A percentile compares a stretch with the other conserved stretches of the same genome.
These are phyloP conservation scores for Phylloscopus trochilus DNA, from an alignment of 2,113 vertebrate species.

Conservation along the genomic window DNA sequence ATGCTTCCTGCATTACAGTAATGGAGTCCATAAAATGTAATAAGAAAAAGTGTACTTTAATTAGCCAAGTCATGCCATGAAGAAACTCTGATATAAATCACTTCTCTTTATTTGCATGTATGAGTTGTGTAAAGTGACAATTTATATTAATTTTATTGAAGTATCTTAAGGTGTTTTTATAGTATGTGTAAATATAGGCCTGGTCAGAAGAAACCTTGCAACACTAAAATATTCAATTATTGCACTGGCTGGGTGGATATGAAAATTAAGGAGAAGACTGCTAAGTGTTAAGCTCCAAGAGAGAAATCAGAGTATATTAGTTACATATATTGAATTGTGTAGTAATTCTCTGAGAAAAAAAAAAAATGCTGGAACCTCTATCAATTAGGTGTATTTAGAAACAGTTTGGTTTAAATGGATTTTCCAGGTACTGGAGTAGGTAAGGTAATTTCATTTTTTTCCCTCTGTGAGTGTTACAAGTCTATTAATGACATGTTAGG, in stretches of 20 bases:
- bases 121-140: neutral
- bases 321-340: neutral
- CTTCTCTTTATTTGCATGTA: constrained; percentile 31
- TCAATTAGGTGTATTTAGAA: neutral
- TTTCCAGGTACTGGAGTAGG: neutral
- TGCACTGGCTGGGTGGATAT: neutral
- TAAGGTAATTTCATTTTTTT: neutral
- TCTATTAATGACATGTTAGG: neutral
- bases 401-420: neutral
- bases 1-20: constrained; percentile 45
- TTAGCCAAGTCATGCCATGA: constrained; percentile 42
- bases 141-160: constrained; percentile 13
- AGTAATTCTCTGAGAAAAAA: neutral
- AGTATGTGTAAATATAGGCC: neutral
- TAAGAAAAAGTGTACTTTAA: constrained; percentile 64
- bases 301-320: neutral
- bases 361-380: neutral
- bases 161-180: neutral
- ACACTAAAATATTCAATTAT: neutral
- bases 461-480: neutral
- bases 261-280: neutral
- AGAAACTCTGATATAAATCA: constrained; percentile 52
- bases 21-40: constrained; percentile 51
- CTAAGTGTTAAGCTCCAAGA: neutral
- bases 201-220: neutral